Percentiles rank a stretch among this genome's conserved stretches.
Conservation (phyloP, 2,113 vertebrate species). For the Notechis scutatus region DNA sequence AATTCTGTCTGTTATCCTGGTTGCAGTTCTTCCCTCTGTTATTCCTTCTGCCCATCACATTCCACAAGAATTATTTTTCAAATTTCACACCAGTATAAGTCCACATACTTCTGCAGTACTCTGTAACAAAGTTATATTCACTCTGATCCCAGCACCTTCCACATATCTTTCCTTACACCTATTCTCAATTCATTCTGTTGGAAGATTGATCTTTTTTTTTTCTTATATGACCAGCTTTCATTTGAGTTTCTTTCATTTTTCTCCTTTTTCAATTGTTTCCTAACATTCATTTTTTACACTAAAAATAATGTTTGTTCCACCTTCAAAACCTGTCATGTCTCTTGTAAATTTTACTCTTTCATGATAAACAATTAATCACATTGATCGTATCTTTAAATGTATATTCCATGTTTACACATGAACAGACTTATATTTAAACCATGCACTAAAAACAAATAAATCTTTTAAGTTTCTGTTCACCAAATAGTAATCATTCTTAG, state of each 20-base stretch:
- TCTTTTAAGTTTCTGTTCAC: neutral
- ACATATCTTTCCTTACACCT: neutral
- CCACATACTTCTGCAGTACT: neutral
- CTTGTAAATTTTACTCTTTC: neutral
- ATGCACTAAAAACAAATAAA: neutral
- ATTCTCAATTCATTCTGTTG: neutral
- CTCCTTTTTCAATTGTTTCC: neutral
- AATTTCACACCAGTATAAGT: neutral
- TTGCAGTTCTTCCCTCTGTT: neutral
- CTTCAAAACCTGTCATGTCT: neutral
- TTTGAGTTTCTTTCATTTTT: neutral
- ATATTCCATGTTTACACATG: neutral
- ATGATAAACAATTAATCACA: neutral
- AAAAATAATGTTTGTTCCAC: neutral
- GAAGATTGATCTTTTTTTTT: neutral
- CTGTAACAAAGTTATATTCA: neutral
- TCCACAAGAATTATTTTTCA: neutral
- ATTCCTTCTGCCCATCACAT: neutral
- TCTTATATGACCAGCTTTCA: neutral
- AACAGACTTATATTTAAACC: neutral
- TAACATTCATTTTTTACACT: neutral
- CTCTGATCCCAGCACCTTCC: neutral
- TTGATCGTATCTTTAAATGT: neutral
- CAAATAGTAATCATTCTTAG: neutral
- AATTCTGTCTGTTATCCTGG: neutral